Conservation (phyloP, 37 sponge, comb jelly and placozoan genomes). For the Axinella damicornis region DNA sequence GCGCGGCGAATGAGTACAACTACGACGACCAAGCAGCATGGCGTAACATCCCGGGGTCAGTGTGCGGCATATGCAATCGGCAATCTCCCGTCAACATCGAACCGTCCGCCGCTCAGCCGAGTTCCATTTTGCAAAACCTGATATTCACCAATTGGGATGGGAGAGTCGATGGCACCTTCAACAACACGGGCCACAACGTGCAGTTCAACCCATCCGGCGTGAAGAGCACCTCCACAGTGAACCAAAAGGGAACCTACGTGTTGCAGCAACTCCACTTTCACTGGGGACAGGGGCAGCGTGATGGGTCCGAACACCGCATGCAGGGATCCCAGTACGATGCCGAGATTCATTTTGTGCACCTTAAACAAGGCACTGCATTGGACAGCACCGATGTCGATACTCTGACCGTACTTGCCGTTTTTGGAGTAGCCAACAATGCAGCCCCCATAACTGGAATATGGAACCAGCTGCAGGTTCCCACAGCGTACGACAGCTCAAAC, state of each 20-base stretch:
- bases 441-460: neutral
- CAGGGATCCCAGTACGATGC: conserved; percentile 10
- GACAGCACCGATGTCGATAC: neutral
- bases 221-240: neutral
- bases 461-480: neutral
- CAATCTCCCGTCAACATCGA: conserved; percentile 57
- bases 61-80: neutral
- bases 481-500: neutral
- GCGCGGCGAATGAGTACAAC: conserved; percentile 1
- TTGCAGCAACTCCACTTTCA: conserved; percentile 70
- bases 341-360: conserved; percentile 67
- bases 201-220: neutral
- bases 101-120: neutral
- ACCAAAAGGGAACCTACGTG: conserved; percentile 40
- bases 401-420: conserved; percentile 40
- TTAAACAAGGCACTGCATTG: neutral
- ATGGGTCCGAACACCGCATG: conserved; percentile 63
- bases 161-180: neutral
- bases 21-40: conserved; percentile 56
- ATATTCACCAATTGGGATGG: neutral
- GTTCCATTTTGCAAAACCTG: neutral
- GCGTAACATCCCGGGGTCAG: neutral
- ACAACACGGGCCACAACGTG: conserved; percentile 11
- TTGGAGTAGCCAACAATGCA: conserved; percentile 7
- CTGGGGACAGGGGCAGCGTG: conserved; percentile 42